Conservation (phyloP, 1,140 invertebrate species). For the Stegodyphus dumicola region DNA sequence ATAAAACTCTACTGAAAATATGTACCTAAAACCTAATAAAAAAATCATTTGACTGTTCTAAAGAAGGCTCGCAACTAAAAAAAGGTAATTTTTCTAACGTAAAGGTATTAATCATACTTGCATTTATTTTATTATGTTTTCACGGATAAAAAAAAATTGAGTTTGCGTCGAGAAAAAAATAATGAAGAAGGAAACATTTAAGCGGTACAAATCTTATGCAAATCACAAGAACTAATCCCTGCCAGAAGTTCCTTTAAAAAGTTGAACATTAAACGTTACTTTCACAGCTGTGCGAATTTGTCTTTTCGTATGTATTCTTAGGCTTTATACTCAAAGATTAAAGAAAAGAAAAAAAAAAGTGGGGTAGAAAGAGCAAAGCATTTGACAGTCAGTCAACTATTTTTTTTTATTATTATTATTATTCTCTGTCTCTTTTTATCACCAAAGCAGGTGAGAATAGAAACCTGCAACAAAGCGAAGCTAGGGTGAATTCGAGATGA, state of each 20-base stretch:
- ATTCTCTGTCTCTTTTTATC: slow-evolving; percentile 22
- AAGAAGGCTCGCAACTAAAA: too few species aligned
- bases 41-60: too few species aligned
- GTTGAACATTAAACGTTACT: too few species aligned
- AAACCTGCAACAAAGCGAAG: neutral
- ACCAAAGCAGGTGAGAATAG: slow-evolving; percentile 41
- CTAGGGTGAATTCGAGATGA: slow-evolving; percentile 23
- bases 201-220: slow-evolving; percentile 10
- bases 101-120: too few species aligned
- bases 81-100: too few species aligned
- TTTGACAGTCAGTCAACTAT: slow-evolving; percentile 47
- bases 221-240: neutral
- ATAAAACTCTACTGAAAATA: too few species aligned
- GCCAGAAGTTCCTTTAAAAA: too few species aligned
- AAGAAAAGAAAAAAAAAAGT: slow-evolving; percentile 11
- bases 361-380: neutral
- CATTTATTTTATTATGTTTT: too few species aligned
- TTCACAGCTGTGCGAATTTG: too few species aligned
- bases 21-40: too few species aligned
- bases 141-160: too few species aligned
- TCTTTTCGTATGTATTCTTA: neutral
- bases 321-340: slow-evolving; percentile 21
- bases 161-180: too few species aligned
- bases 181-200: neutral
- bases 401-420: slow-evolving; percentile 8